Percentiles rank a stretch among this genome's conserved stretches.
These are phyloP conservation scores for Siniperca chuatsi DNA, from an alignment of 2,113 vertebrate genomes.

Conservation along the genomic window DNA sequence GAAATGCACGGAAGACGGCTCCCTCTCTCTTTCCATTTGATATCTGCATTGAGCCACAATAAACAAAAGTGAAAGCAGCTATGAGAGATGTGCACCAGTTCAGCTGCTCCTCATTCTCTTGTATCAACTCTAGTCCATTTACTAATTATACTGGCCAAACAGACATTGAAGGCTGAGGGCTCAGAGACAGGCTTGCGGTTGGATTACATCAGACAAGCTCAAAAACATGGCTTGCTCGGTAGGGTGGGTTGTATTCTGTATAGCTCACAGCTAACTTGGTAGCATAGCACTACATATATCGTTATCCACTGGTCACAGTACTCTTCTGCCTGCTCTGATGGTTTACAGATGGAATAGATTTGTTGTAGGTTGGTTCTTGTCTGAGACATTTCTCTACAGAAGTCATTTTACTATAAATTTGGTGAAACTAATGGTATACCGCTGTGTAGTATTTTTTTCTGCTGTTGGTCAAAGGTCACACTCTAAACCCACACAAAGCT, in stretches of 20 bases:
- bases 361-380: background rate
- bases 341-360: slow-evolving; percentile 16
- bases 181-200: slow-evolving; percentile 48
- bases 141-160: slow-evolving; percentile 75
- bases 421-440: background rate
- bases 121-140: slow-evolving; percentile 76
- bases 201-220: slow-evolving; percentile 57
- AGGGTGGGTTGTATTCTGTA: background rate
- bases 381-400: background rate
- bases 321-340: slow-evolving; percentile 1
- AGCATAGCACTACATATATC: background rate
- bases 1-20: slow-evolving; percentile 35
- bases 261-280: slow-evolving; percentile 31
- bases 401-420: background rate
- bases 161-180: slow-evolving; percentile 55
- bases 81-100: slow-evolving; percentile 46
- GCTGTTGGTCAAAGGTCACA: background rate
- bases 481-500: background rate
- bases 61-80: slow-evolving; percentile 69
- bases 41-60: slow-evolving; percentile 66
- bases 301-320: slow-evolving; percentile 30
- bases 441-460: background rate
- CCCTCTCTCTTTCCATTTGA: slow-evolving; percentile 47
- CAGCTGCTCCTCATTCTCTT: slow-evolving; percentile 78
- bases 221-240: slow-evolving; percentile 31